phyloP scores from a whole-genome alignment of 1,140 invertebrate species.

The Zaprionus inermis region DNA sequence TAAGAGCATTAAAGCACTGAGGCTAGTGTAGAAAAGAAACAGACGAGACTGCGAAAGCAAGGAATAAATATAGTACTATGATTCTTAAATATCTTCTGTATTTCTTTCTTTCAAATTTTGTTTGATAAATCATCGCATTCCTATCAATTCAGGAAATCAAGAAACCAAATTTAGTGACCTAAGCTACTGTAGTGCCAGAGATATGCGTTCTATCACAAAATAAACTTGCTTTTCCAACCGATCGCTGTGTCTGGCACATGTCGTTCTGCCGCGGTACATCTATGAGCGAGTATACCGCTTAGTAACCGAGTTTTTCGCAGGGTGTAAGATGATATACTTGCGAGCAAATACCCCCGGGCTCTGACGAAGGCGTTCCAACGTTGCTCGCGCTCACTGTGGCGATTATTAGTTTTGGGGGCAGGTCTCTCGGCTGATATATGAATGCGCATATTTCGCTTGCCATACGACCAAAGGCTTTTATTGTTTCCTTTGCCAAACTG shows the following conservation, averaged over 20 bases:
- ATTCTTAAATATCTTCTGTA: background rate
- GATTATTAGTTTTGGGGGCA: slow-evolving; percentile 34
- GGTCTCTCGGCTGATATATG: slow-evolving; percentile 32
- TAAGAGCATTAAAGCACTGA: background rate
- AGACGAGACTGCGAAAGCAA: background rate
- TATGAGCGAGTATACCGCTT: background rate
- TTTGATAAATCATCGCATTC: background rate
- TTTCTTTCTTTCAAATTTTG: background rate
- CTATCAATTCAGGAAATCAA: background rate
- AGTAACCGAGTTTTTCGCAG: background rate
- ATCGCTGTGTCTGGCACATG: background rate
- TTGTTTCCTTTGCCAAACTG: slow-evolving; percentile 1
- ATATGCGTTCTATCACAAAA: background rate
- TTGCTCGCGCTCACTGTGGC: background rate
- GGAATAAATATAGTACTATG: no score
- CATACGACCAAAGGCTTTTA: slow-evolving; percentile 10
- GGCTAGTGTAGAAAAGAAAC: background rate
- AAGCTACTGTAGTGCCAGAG: background rate
- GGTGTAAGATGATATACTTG: slow-evolving; percentile 4
- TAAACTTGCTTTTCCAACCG: background rate
- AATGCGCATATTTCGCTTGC: background rate
- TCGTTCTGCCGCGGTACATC: no score
- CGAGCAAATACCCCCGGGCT: background rate
- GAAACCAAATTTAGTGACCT: background rate
- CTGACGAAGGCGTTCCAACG: background rate